A percentile compares a stretch with the other conserved stretches of the same genome.
Evolutionary conservation across 2,797 vertebrate species (phyloP).

Genomic region (Linurgus olivaceus): DNA sequence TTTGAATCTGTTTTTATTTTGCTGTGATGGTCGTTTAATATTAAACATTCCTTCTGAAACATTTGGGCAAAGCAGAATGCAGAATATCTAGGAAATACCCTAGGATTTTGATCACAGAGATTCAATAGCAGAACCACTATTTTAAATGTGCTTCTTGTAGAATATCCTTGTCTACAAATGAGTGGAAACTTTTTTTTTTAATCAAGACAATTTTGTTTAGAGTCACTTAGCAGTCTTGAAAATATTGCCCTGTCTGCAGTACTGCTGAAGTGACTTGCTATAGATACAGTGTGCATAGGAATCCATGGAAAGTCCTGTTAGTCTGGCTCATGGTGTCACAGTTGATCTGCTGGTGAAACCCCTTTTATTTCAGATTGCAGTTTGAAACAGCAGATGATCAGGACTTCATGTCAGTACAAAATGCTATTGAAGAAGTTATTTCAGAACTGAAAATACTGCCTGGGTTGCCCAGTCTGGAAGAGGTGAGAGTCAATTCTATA

Average conservation of each 20-base stretch:
- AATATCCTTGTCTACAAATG: neutral
- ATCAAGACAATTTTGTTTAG: neutral
- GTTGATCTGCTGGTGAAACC: neutral
- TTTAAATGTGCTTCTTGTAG: neutral
- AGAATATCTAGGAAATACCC: neutral
- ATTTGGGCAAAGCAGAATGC: neutral
- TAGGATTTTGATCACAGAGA: neutral
- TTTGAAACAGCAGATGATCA: slow-evolving; percentile 82
- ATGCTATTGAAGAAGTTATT: slow-evolving; percentile 85
- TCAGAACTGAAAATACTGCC: slow-evolving; percentile 83
- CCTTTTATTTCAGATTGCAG: slow-evolving; percentile 63
- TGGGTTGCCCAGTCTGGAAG: slow-evolving; percentile 71
- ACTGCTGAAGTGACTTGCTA: neutral
- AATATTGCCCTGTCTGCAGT: neutral
- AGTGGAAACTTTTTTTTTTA: neutral
- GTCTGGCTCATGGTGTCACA: accelerated
- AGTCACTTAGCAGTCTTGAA: neutral
- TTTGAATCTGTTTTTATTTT: neutral
- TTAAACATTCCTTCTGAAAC: neutral
- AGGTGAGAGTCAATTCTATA: slow-evolving; percentile 70
- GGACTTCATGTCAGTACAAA: slow-evolving; percentile 83
- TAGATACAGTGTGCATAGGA: accelerated
- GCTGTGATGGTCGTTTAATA: neutral
- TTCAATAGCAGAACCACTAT: neutral
- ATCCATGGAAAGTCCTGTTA: accelerated